phyloP scores from a whole-genome alignment of 2,113 vertebrate genomes.

The Gymnocephalus cernua region DNA sequence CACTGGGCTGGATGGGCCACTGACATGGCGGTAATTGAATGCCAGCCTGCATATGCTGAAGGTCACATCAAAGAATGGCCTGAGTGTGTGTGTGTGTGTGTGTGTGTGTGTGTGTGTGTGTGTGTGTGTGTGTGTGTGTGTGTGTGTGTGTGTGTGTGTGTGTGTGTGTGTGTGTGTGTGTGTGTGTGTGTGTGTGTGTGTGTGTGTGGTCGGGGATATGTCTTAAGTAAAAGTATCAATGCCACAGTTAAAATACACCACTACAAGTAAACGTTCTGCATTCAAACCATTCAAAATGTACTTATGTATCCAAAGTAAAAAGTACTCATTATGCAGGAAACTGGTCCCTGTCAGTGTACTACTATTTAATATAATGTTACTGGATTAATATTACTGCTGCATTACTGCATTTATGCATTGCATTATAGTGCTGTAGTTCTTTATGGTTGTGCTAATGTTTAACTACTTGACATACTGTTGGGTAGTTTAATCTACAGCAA shows the following conservation, averaged over 20 bases:
- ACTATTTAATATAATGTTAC: neutral
- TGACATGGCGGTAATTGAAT: slow-evolving; percentile 83
- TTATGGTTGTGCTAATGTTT: neutral
- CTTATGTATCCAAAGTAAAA: neutral
- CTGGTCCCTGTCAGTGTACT: neutral
- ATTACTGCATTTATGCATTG: neutral
- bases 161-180: slow-evolving; percentile 13
- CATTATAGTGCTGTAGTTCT: neutral
- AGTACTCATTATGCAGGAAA: neutral
- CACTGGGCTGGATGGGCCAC: slow-evolving; percentile 75
- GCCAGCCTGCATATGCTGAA: slow-evolving; percentile 79
- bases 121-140: slow-evolving; percentile 20
- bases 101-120: slow-evolving; percentile 34
- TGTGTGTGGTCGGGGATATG: neutral
- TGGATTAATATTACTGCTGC: neutral
- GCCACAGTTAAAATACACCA: neutral
- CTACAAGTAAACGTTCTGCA: neutral
- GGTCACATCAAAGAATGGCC: slow-evolving; percentile 76
- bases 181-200: slow-evolving; percentile 31
- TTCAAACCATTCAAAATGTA: neutral
- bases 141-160: slow-evolving; percentile 35
- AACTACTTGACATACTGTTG: neutral
- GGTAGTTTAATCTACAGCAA: neutral
- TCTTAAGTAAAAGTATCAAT: neutral
- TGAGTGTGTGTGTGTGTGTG: slow-evolving; percentile 30